phyloP scores from a whole-genome alignment of 2,113 vertebrate genomes.

The Phocoena sinus region DNA sequence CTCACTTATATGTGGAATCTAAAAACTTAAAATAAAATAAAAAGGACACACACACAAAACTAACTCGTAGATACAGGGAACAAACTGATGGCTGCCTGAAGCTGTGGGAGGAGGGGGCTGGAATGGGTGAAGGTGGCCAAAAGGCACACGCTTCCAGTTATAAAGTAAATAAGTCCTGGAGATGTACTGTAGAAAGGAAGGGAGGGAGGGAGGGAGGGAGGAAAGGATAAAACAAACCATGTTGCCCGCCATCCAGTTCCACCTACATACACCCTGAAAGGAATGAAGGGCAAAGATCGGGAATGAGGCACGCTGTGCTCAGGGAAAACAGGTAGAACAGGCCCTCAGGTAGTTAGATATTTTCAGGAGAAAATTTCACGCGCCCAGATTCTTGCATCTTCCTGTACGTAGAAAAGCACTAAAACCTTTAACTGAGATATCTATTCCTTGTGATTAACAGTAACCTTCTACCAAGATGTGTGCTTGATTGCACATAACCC shows the following conservation, averaged over 20 bases:
- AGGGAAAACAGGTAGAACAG: neutral
- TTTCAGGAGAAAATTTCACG: neutral
- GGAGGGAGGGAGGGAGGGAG: neutral
- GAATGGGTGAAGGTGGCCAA: neutral
- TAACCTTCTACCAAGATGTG: neutral
- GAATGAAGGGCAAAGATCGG: neutral
- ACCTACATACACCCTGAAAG: neutral
- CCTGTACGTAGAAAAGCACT: neutral
- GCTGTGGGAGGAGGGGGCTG: neutral
- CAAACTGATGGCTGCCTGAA: neutral
- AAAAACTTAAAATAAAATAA: neutral
- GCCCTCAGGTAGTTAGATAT: neutral
- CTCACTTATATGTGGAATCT: neutral
- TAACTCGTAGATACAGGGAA: neutral
- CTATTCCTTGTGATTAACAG: neutral
- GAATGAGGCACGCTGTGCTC: neutral
- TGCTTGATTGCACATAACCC: accelerated
- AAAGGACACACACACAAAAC: neutral
- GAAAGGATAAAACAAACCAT: neutral
- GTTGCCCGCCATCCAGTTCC: neutral
- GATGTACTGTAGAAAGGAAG: neutral
- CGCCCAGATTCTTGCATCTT: neutral
- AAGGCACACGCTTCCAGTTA: neutral
- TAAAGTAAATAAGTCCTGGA: neutral
- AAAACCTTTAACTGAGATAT: neutral